These are phyloP conservation scores for Tyrannus savana DNA, from an alignment of 2,113 vertebrate species.

Conservation along the genomic window DNA sequence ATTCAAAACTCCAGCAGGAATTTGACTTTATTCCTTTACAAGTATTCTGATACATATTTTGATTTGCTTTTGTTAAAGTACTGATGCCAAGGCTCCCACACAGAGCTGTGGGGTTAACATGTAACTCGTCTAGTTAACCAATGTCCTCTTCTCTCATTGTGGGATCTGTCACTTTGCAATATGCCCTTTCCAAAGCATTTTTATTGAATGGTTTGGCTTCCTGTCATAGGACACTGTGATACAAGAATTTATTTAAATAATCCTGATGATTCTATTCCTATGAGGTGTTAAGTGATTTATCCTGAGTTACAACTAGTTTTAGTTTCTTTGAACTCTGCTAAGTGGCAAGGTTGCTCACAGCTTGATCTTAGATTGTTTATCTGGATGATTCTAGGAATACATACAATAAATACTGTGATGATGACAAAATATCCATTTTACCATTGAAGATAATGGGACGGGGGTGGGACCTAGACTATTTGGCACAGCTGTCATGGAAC, in stretches of 20 bases:
- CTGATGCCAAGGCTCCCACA: neutral
- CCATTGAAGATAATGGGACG: neutral
- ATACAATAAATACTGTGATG: rapidly evolving
- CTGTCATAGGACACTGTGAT: neutral
- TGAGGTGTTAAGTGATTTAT: neutral
- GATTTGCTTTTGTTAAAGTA: neutral
- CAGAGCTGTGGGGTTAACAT: neutral
- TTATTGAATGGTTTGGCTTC: neutral
- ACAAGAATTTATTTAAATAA: neutral
- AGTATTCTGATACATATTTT: neutral
- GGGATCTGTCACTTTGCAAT: neutral
- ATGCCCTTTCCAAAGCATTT: neutral
- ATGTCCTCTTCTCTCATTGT: neutral
- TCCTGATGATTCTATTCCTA: neutral
- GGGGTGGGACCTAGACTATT: neutral
- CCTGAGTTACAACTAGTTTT: neutral
- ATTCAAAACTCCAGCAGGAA: neutral
- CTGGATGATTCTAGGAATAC: neutral
- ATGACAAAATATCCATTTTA: neutral
- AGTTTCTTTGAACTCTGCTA: neutral
- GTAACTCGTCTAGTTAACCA: neutral
- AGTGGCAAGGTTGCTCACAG: neutral
- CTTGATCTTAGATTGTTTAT: neutral
- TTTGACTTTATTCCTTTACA: neutral
- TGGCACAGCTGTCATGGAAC: neutral